A percentile compares a stretch with the other conserved stretches of the same genome.
Conservation (phyloP, 1,140 invertebrate species). For the Druon quercuslanigerum region DNA sequence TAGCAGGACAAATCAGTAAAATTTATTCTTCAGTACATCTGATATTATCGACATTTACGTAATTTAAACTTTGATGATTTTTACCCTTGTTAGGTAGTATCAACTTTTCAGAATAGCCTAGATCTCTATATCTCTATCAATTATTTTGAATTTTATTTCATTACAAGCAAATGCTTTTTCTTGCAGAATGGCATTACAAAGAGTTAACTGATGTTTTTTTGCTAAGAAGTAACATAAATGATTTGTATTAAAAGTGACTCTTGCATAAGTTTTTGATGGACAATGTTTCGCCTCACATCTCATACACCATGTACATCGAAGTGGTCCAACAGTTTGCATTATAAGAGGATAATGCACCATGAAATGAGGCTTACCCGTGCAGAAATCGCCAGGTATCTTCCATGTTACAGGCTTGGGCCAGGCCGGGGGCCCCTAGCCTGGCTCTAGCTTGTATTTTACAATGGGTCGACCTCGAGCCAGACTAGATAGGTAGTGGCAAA, state of each 20-base stretch:
- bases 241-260: slow-evolving; percentile 38
- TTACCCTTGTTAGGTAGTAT: not conserved
- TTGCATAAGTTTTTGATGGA: slow-evolving; percentile 46
- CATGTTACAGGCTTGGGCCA: too few relatives aligned
- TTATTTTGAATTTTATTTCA: slow-evolving; percentile 26
- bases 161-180: slow-evolving; percentile 33
- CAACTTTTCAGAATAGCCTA: not conserved
- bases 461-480: too few relatives aligned
- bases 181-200: slow-evolving; percentile 42
- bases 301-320: slow-evolving; percentile 52
- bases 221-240: slow-evolving; percentile 51
- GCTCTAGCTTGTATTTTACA: too few relatives aligned
- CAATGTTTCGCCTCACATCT: slow-evolving; percentile 56
- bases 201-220: slow-evolving; percentile 51
- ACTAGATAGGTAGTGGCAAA: too few relatives aligned
- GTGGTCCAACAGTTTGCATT: slow-evolving; percentile 49
- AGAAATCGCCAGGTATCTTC: too few relatives aligned
- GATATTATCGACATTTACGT: slow-evolving; percentile 3
- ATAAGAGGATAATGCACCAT: slow-evolving; percentile 53
- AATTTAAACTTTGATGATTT: slow-evolving; percentile 4
- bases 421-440: too few relatives aligned
- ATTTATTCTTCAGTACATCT: slow-evolving; percentile 11
- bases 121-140: not conserved
- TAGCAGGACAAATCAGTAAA: slow-evolving; percentile 3
- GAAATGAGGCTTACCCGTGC: slow-evolving; percentile 56